These are phyloP conservation scores for Acropora tenuis DNA, from an alignment of 64 coral and sea anemone species.

Conservation along the genomic window DNA sequence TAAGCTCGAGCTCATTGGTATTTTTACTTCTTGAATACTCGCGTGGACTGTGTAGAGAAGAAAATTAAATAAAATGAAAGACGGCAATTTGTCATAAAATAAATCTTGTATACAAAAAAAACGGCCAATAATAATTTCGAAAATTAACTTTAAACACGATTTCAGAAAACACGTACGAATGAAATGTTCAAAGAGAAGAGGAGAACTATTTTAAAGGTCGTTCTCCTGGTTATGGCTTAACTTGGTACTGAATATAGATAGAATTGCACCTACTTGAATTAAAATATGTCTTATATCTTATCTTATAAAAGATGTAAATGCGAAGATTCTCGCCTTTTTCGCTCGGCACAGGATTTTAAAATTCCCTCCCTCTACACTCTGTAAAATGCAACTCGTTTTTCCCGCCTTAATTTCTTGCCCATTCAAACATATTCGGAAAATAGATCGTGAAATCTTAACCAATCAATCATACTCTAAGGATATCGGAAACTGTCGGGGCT, in stretches of 20 bases:
- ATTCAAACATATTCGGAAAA: background rate
- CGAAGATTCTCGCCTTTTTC: background rate
- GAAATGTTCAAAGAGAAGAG: too few species aligned
- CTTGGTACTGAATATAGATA: background rate
- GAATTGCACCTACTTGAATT: background rate
- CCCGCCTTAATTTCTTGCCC: slow-evolving; percentile 26
- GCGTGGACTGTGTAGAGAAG: background rate
- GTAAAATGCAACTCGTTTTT: background rate
- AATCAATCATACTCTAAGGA: background rate
- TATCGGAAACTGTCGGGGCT: background rate
- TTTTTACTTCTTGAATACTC: background rate
- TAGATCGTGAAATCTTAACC: background rate
- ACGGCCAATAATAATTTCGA: too few species aligned
- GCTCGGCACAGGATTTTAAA: too few species aligned
- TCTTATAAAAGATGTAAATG: background rate
- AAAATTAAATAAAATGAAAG: background rate
- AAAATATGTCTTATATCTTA: background rate
- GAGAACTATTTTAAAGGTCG: too few species aligned
- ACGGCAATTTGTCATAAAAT: background rate
- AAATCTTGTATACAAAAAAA: too few species aligned
- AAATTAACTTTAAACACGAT: too few species aligned
- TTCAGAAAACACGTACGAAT: too few species aligned
- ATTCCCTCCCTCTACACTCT: background rate
- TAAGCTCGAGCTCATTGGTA: background rate
- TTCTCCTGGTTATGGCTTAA: too few species aligned